Evolutionary conservation across 2,888 invertebrate species (phyloP), one percentile per base, ranked within the genome.

Genomic region (Chouioia cunea): DNA sequence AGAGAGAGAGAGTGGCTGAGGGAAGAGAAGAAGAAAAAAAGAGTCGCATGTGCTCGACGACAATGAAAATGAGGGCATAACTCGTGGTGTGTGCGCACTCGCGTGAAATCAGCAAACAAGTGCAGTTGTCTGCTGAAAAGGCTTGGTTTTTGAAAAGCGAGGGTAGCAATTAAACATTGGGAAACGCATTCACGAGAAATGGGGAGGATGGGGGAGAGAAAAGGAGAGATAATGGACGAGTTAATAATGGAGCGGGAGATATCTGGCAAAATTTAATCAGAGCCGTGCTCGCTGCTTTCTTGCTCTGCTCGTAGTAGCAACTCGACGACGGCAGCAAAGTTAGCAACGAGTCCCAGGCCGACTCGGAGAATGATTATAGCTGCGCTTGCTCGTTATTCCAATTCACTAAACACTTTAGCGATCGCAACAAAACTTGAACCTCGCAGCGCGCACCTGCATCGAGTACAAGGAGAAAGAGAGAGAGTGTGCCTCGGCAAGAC

Each of bases 361-460:
- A 48, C 62, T 64, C 46, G 47, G 64, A 67, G 67, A 71, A 71
- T 71, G 52, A 71, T 71, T 71, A 64, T 52, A 52, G 27, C 22
- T 27, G 43, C 53, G 10, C 18, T 10, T n/a, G 27, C 46, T 71
- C 71, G 63, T 54, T n/a, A n/a, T 63, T 67, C 58, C 67, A 71
- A 71, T 71, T 64, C 62, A 15, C 67, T 64, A 54, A 66, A 66
- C 67, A 44, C 67, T 64, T 71, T 71, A 67, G 71, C 46, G 67
- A 71, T 64, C 44, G 59, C 59, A 56, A 54, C 58, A 63, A 57
- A 70, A 70, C 65, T 71, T 57, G 62, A n/a, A n/a, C n/a, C n/a
- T n/a, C n/a, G n/a, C n/a, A n/a, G n/a, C n/a, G n/a, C n/a, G n/a
- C n/a, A n/a, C n/a, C n/a, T n/a, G n/a, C n/a, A n/a, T n/a, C n/a